These are phyloP conservation scores for Amiota minor DNA, from an alignment of 2,888 invertebrate genomes.

Conservation along the genomic window DNA sequence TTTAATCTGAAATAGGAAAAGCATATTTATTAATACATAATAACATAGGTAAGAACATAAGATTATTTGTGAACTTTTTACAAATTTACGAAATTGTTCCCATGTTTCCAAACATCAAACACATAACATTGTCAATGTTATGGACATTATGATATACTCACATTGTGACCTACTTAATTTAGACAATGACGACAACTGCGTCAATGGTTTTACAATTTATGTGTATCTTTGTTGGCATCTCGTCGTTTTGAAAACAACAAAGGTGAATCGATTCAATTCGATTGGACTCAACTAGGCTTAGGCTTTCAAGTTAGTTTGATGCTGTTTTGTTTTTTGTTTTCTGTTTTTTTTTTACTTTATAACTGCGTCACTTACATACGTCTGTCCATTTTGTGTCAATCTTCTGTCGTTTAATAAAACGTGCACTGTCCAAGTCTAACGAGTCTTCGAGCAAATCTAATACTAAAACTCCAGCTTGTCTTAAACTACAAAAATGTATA, in stretches of 20 bases:
- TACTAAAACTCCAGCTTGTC: neutral
- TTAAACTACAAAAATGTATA: slow-evolving; percentile 22
- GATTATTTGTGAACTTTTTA: neutral
- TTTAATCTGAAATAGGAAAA: slow-evolving; percentile 79
- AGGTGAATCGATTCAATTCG: slow-evolving; percentile 8
- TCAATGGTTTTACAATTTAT: slow-evolving; percentile 28
- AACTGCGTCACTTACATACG: slow-evolving; percentile 28
- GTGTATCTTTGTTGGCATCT: slow-evolving; percentile 9
- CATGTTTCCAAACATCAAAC: slow-evolving; percentile 2
- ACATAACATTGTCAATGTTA: slow-evolving; percentile 24
- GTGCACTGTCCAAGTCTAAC: slow-evolving; percentile 23
- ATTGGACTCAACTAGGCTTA: neutral
- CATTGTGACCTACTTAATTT: slow-evolving; percentile 25
- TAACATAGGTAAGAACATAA: neutral
- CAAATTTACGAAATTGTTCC: too few species aligned
- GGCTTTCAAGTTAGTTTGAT: neutral
- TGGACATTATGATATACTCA: slow-evolving; percentile 28
- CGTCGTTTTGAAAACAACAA: slow-evolving; percentile 5
- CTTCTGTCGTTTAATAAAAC: slow-evolving; percentile 30
- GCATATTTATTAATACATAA: neutral
- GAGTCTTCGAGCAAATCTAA: neutral
- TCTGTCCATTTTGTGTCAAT: slow-evolving; percentile 31
- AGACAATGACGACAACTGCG: slow-evolving; percentile 29
- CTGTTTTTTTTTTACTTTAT: slow-evolving; percentile 20
- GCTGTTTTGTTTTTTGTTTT: neutral